A percentile compares a stretch with the other conserved stretches of the same genome.
phyloP scores from a whole-genome alignment of 2,797 vertebrate genomes.

The Sebastolobus altivelis region DNA sequence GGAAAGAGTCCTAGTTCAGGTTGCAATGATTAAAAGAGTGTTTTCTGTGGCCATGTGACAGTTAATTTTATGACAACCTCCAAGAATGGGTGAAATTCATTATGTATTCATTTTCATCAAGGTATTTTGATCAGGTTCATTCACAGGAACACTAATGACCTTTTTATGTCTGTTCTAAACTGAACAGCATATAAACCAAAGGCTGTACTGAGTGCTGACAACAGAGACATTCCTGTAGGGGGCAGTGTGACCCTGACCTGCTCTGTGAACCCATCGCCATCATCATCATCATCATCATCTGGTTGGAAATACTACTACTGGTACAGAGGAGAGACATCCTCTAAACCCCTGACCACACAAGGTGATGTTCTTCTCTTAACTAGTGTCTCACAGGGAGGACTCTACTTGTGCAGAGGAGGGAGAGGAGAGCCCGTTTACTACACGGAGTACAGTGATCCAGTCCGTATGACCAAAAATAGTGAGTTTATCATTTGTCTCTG shows the following conservation, averaged over 20 bases:
- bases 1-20: not conserved
- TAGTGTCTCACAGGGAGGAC: slow-evolving; percentile 10
- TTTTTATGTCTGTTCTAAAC: not conserved
- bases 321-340: no score
- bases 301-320: no score
- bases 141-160: not conserved
- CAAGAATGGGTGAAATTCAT: no score
- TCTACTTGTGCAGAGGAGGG: slow-evolving; percentile 27
- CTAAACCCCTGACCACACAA: no score
- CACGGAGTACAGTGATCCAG: slow-evolving; percentile 4
- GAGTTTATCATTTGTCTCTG: not conserved
- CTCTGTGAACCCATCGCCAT: not conserved
- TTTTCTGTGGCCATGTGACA: no score
- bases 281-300: no score
- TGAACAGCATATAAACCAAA: not conserved
- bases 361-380: rapidly evolving
- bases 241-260: slow-evolving; percentile 24
- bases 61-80: no score
- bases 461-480: not conserved
- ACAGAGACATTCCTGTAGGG: rapidly evolving
- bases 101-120: no score
- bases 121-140: not conserved
- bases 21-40: no score
- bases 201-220: no score
- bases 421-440: slow-evolving; percentile 24